Base-by-base conservation (phyloP, 2,888 invertebrate species). In the Patella ulyssiponensis region DNA sequence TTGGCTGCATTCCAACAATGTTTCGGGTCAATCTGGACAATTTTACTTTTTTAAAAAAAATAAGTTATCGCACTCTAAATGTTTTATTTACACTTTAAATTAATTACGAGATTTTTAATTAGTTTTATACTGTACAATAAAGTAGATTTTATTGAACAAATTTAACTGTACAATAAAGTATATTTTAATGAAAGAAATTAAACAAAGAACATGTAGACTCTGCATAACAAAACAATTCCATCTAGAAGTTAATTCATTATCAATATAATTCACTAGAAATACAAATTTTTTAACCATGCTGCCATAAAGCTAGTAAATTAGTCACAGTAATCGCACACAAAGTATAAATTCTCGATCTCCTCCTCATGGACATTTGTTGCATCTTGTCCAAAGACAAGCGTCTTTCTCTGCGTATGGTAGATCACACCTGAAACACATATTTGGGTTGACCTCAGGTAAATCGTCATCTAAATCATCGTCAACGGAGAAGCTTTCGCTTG, bases 1-100 rank as follows among this genome's bases (percentile, higher is more conserved):
- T 73, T 79, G 51, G 64, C 72, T 71, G 71, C 56, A 33, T 17
- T 23, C n/a, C 12, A 44, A 58, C 20, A n/a, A 56, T 27, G 33
- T 27, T 3, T 76, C 23, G 51, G 52, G n/a, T 44, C 44, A 14
- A n/a, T 33, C 33, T 33, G 27, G 17, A 71, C 33, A 15, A 3
- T 71, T 71, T 17, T 27, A 11, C 27, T 44, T 11, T 23, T 44
- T 71, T 71, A 17, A 71, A 71, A 44, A 27, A 71, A 71, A 33
- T 14, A 27, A 14, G 11, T 27, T 23, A 15, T n/a, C 52, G n/a
- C 23, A n/a, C 15, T 14, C n/a, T 17, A 56, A 56, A 56, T n/a
- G n/a, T 56, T 56, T 17, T 17, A 14, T 17, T 17, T 56, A 56
- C 14, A 17, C 14, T 56, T 2, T 56, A 17, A 56, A 4, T 33